Conservation (phyloP, 2,113 vertebrate species). For the Urocynchramus pylzowi region DNA sequence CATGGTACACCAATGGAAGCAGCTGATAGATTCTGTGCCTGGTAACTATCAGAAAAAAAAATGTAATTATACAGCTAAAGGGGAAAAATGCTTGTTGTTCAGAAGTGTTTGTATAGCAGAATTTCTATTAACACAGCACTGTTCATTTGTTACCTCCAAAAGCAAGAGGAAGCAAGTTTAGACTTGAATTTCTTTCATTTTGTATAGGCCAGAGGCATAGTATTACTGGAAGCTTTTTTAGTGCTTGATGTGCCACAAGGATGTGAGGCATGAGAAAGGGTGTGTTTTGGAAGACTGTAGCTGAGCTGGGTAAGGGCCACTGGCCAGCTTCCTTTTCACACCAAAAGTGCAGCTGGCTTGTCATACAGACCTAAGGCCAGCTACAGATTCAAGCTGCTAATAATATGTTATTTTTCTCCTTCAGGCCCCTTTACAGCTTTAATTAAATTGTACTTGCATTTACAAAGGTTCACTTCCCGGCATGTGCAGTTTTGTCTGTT, state of each 20-base stretch:
- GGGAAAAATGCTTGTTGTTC: not conserved
- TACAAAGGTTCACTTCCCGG: not conserved
- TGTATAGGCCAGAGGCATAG: conserved; percentile 1
- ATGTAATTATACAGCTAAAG: not conserved
- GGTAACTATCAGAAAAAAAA: not conserved
- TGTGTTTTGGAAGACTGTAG: not conserved
- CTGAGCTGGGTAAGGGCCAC: not conserved
- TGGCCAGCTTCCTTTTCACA: conserved; percentile 45
- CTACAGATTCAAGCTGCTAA: conserved; percentile 1
- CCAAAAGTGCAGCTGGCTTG: not conserved
- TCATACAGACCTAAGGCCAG: not conserved
- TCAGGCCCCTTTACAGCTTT: conserved; percentile 7
- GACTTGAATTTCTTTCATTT: conserved; percentile 43
- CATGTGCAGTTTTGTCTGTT: not conserved
- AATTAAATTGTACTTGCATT: conserved; percentile 22
- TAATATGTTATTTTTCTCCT: conserved; percentile 29
- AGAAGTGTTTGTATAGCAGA: not conserved
- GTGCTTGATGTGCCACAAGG: not conserved
- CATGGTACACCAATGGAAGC: not conserved
- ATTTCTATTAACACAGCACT: not conserved
- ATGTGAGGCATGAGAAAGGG: conserved; percentile 31
- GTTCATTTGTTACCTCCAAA: not conserved
- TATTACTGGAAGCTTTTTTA: conserved; percentile 39
- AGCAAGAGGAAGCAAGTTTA: not conserved
- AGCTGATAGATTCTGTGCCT: not conserved